A percentile compares a stretch with the other conserved stretches of the same genome.
These are phyloP conservation scores for Melitaea cinxia DNA, from an alignment of 1,140 invertebrate species.

Conservation along the genomic window DNA sequence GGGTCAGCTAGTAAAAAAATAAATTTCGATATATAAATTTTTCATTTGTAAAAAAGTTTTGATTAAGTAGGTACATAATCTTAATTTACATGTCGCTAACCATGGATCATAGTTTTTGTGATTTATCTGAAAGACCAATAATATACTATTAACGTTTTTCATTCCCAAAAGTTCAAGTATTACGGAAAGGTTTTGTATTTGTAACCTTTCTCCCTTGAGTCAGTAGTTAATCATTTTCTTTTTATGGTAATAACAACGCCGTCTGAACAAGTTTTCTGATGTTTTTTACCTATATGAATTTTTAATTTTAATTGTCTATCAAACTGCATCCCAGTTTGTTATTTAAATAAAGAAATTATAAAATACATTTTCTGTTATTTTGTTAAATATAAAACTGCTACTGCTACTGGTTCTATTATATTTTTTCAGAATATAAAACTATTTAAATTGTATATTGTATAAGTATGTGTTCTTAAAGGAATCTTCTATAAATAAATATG, in stretches of 20 bases:
- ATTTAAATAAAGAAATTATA: neutral
- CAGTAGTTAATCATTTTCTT: conserved; percentile 19
- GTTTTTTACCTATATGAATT: conserved; percentile 20
- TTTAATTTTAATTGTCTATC: conserved; percentile 11
- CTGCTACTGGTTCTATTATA: no score
- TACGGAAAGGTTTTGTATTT: conserved; percentile 15
- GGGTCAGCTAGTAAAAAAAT: no score
- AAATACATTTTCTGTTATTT: neutral
- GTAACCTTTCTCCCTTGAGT: conserved; percentile 19
- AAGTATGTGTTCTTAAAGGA: neutral
- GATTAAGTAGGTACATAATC: no score
- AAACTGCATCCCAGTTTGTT: neutral
- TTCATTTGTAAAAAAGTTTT: no score
- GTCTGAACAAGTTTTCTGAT: conserved; percentile 24
- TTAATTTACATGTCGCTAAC: no score
- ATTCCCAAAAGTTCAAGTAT: neutral
- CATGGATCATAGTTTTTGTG: no score
- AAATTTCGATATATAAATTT: no score
- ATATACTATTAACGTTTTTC: no score
- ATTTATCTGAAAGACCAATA: no score
- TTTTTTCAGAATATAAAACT: neutral
- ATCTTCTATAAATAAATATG: conserved; percentile 26
- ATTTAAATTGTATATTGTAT: neutral
- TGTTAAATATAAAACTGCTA: no score
- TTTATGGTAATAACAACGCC: conserved; percentile 21